Evolutionary conservation across 2,113 vertebrate genomes (phyloP).

Genomic region (Centrocercus urophasianus): DNA sequence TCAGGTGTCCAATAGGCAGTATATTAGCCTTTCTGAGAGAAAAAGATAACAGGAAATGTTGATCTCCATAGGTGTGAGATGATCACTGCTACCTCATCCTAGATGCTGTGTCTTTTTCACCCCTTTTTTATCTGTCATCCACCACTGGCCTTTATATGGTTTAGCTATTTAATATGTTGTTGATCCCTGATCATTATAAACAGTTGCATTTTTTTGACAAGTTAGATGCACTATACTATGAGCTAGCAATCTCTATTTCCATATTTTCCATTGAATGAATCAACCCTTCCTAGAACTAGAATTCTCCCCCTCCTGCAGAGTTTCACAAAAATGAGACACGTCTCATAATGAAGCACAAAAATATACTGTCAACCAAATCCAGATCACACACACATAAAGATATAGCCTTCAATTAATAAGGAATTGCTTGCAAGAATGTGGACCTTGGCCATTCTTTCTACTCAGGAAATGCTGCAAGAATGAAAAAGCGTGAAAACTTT

Average conservation of each 20-base stretch:
- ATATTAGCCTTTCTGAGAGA: slow-evolving; percentile 16
- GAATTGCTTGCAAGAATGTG: not conserved
- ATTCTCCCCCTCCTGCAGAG: not conserved
- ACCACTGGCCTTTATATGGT: not conserved
- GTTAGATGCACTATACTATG: not conserved
- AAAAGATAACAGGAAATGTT: not conserved
- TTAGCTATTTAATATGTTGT: not conserved
- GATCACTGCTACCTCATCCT: not conserved
- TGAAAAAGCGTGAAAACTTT: slow-evolving; percentile 38
- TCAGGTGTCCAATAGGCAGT: not conserved
- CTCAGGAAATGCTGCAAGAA: not conserved
- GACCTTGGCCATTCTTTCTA: not conserved
- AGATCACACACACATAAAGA: not conserved
- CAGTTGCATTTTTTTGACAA: not conserved
- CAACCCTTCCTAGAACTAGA: not conserved
- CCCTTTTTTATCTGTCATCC: slow-evolving; percentile 1
- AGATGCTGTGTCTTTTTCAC: not conserved
- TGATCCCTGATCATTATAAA: not conserved
- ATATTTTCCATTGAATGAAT: not conserved
- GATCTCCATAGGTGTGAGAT: not conserved
- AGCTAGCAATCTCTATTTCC: not conserved
- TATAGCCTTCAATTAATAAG: not conserved
- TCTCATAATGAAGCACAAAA: not conserved
- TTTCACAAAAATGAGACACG: not conserved
- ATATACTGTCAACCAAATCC: not conserved